Conservation (phyloP, 1,140 invertebrate species). For the Capitella teleta region DNA sequence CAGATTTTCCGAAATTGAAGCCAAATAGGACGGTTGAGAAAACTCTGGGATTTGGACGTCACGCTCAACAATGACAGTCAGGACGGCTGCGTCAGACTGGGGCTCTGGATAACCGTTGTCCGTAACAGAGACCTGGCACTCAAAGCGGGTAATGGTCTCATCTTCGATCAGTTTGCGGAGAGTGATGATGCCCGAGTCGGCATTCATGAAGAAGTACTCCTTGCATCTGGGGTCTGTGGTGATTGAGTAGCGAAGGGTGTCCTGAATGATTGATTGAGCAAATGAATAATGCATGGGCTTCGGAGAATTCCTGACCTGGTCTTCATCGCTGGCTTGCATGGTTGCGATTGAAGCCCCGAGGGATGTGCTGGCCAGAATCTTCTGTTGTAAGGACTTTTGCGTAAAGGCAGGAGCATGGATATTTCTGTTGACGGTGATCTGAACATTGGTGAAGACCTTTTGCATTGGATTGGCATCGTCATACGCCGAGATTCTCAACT, state of each 20-base stretch:
- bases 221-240: not conserved
- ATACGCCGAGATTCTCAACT: constrained; percentile 1
- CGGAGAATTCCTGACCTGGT: not conserved
- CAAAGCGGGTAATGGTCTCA: not conserved
- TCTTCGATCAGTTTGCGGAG: constrained; percentile 4
- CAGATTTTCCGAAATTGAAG: not conserved
- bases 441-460: not conserved
- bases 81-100: not conserved
- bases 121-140: constrained; percentile 1
- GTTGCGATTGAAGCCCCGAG: not conserved
- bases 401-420: not conserved
- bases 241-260: not conserved
- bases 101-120: constrained; percentile 2
- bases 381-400: not conserved
- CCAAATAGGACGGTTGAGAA: not conserved
- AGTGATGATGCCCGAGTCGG: not conserved
- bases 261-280: not conserved
- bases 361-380: not conserved
- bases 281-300: not conserved
- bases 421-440: constrained; percentile 4
- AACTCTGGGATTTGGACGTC: not conserved
- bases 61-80: constrained; percentile 2
- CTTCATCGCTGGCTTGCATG: not conserved
- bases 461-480: constrained; percentile 4
- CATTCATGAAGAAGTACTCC: constrained; percentile 6